Base-by-base conservation (phyloP, 2,888 invertebrate species). In the Eupithecia vulgata region DNA sequence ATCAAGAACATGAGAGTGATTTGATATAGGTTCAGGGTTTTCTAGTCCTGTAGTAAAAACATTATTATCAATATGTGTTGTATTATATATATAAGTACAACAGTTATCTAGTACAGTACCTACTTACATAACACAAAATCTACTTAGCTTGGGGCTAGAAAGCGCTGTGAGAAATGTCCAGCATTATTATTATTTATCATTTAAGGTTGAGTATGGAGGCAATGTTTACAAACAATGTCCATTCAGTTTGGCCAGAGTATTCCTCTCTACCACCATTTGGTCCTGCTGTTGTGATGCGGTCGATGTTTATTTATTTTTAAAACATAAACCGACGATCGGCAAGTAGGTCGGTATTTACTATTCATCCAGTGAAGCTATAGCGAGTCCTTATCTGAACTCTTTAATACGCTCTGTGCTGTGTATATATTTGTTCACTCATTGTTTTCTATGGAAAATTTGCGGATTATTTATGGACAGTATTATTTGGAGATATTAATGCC, bases 381-480 rank as follows among this genome's bases (percentile, higher is more conserved):
- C 34, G 7, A 35, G 8, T 37, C 62, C 62, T 35, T 62, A 37
- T 5, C 5, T 35, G 61, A 62, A 35, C 30, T 13, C n/a, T 35
- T n/a, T 37, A n/a, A 17, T 37, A 10, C 10, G 62, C 17, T 62
- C 15, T 37, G 61, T 61, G 17, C 3, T 61, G 17, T 61, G 62
- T 37, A 62, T 62, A 62, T 35, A n/a, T n/a, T 62, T 37, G 62
- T 21, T 21, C 12, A 52, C 21, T 62, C 37, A 35, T 62, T 62
- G 62, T 62, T n/a, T 62, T 37, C 35, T 35, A 62, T 35, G 35
- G 62, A 62, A 34, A n/a, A 35, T 17, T 62, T 62, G 8, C 8
- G 15, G n/a, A 17, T 35, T 62, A 62, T 35, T 45, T 15, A 42
- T 42, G 15, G 42, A 15, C 45, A 45, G 6, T 17, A 45, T 45